Base-by-base conservation (phyloP, 2,113 vertebrate genomes). In the Canis aureus region DNA sequence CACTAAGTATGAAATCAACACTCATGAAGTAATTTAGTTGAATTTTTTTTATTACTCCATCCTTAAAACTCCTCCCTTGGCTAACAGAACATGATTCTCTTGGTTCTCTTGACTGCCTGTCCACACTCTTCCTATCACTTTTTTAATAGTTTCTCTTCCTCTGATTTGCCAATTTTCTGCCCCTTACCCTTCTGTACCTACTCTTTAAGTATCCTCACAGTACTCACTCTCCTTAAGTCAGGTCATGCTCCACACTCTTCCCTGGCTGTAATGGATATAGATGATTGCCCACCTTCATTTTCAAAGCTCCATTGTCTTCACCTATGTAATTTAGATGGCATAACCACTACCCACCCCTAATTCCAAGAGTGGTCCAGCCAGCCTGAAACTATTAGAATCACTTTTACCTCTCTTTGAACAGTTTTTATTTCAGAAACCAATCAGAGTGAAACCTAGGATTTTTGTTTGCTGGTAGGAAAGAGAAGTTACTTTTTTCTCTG, bases 401-500 rank as follows among this genome's bases (percentile, higher is more conserved):
- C 9, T n/a, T 32, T 74, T 10, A 25, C 12, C 19, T 81, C 59
- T 27, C 59, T 85, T 92, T 91, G 57, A 84, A 32, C 32, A 84
- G 29, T 80, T 97, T 95, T 88, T 79, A 32, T 96, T 94, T 95
- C 74, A 92, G 20, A 86, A 38, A 43, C 25, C 57, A 94, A 10
- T 86, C 12, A 69, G 43, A 71, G 22, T 90, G 32, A 97, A 96
- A 32, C 38, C 73, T 16, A 89, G 25, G 27, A 86, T 69, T 94
- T 94, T 81, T 94, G 73, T 94, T 55, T 73, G n/a, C 90, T 38
- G 92, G 1, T 38, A 78, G 13, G 20, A 12, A 82, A 76, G 23
- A 91, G 62, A 60, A n/a, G 2, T 66, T 76, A 4, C 16, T 94
- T 92, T 57, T 71, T 79, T 38, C 25, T 94, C 49, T 38, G 35